Percentiles rank a stretch among this genome's conserved stretches.
Evolutionary conservation across 2,888 invertebrate species (phyloP).

Genomic region (Epirrhoe tristata): DNA sequence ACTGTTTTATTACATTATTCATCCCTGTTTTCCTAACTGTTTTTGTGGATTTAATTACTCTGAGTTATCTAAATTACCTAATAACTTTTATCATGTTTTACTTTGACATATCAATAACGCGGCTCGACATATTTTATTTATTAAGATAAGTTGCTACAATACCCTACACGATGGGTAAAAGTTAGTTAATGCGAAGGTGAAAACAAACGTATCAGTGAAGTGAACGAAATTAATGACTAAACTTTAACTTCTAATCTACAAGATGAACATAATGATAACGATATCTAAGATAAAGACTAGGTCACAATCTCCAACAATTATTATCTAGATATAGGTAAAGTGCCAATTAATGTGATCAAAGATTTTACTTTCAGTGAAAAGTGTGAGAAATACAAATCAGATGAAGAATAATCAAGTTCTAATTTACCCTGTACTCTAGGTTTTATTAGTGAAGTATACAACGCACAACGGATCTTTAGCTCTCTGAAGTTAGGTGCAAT

Average conservation of each 20-base stretch:
- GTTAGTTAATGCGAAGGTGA: constrained; percentile 66
- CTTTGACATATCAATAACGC: constrained; percentile 85
- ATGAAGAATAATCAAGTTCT: constrained; percentile 75
- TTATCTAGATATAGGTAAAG: constrained; percentile 73
- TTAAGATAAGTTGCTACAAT: constrained; percentile 77
- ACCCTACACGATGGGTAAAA: constrained; percentile 80
- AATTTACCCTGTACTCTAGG: constrained; percentile 85
- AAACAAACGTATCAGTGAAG: constrained; percentile 58
- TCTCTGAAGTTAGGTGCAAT: too few species aligned
- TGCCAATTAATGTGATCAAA: constrained; percentile 78
- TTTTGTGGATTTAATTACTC: constrained; percentile 78
- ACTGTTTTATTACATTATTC: constrained; percentile 75
- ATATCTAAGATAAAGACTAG: constrained; percentile 72
- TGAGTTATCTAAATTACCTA: constrained; percentile 82
- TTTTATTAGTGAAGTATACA: constrained; percentile 79
- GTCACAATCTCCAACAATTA: constrained; percentile 78
- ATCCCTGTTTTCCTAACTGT: constrained; percentile 85
- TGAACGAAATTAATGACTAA: constrained; percentile 58
- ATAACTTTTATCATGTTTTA: constrained; percentile 82
- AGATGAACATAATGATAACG: constrained; percentile 60
- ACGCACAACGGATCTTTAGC: too few species aligned
- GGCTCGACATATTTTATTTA: constrained; percentile 81
- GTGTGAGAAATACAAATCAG: constrained; percentile 77
- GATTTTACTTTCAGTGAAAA: constrained; percentile 77
- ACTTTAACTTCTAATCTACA: constrained; percentile 66